phyloP scores from a whole-genome alignment of 2,797 vertebrate genomes.

The Acipenser transmontanus region DNA sequence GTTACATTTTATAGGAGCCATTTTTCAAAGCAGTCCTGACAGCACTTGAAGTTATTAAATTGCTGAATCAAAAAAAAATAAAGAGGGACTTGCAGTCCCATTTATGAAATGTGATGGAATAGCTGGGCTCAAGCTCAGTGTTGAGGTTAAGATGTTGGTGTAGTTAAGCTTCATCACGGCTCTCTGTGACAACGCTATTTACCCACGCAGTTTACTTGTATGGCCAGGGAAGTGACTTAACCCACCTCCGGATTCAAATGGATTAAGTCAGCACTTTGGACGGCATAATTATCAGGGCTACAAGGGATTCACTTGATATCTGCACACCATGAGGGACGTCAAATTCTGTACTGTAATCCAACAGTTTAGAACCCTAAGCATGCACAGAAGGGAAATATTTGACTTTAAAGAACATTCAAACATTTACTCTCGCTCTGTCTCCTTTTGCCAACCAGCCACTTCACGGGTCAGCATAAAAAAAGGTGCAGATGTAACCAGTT shows the following conservation, averaged over 20 bases:
- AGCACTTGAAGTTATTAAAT: constrained; percentile 97
- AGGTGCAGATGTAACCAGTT: too few relatives aligned
- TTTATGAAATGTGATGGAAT: constrained; percentile 64
- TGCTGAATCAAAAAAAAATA: constrained; percentile 75
- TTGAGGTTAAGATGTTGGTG: constrained; percentile 54
- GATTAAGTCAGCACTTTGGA: constrained; percentile 38
- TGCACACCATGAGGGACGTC: constrained; percentile 40
- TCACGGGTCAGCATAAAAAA: too few relatives aligned
- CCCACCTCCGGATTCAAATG: constrained; percentile 58
- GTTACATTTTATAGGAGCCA: constrained; percentile 96
- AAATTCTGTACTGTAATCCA: constrained; percentile 12
- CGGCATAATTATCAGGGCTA: constrained; percentile 34
- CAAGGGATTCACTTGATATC: constrained; percentile 36
- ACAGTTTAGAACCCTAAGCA: not conserved
- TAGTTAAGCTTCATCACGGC: constrained; percentile 52
- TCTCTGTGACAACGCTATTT: constrained; percentile 56
- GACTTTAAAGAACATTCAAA: not conserved
- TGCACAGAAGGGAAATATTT: not conserved
- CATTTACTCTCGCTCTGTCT: not conserved
- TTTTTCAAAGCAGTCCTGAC: constrained; percentile 96
- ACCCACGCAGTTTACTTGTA: constrained; percentile 60
- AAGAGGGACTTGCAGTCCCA: constrained; percentile 49
- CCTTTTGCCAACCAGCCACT: too few relatives aligned
- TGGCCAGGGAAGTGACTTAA: constrained; percentile 60
- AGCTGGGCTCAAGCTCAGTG: constrained; percentile 35